Evolutionary conservation across 1,140 invertebrate species (phyloP), one percentile per base, ranked within the genome.

Genomic region (Apis mellifera): DNA sequence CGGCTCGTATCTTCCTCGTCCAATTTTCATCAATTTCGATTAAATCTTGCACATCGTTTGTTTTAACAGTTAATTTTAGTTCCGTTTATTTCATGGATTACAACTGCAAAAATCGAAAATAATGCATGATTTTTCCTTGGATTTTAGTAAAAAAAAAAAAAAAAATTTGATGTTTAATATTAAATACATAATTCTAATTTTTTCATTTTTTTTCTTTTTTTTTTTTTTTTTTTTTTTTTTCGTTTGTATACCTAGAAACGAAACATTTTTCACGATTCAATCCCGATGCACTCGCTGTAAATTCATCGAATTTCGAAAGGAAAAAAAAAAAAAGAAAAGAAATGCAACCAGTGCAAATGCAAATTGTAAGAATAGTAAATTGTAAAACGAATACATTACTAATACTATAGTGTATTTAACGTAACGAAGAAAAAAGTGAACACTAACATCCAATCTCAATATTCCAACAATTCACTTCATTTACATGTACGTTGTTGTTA

Each of bases 401-500:
- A 92, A 92, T 93, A 93, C 90, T 89, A 92, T 90, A 89, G 88
- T 92, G 91, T 90, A 91, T 84, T 89, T 93, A 93, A 92, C 84
- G 83, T 91, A 91, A 82, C 73, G 65, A 60, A 57, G 32, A 65
- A 76, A 78, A 66, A 71, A 73, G 69, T 84, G 85, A 88, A 90
- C 77, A 89, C 90, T 91, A 93, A 93, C 90, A 92, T 85, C 89
- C 89, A 91, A 90, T 92, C 86, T 93, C 89, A 91, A 92, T 93
- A 92, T 92, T 93, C 90, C 92, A 93, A 89, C 90, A 90, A 92
- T 92, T 91, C 90, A 92, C 86, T 92, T 92, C 90, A 91, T 93
- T 93, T 91, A 93, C 84, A 91, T 91, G 91, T 92, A 92, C 86
- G 91, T 92, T 92, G 91, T 93, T 93, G 91, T 92, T 92, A 93